These are phyloP conservation scores for Crossocerus cetratus DNA, from an alignment of 2,888 invertebrate genomes.

Conservation along the genomic window DNA sequence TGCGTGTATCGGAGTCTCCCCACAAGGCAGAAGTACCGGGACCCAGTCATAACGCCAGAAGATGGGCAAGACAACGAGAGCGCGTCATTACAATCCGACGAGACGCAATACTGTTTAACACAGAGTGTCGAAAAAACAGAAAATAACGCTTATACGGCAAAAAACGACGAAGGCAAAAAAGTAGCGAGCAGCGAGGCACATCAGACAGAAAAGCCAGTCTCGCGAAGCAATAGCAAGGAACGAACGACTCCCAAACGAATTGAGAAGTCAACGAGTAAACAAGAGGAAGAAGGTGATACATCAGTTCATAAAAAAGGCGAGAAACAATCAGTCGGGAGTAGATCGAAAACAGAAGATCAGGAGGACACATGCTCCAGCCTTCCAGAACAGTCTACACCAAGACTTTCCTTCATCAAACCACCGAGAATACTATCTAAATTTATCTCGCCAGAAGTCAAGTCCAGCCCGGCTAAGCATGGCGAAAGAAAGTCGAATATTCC, in stretches of 20 bases:
- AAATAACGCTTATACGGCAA: slow-evolving; percentile 24
- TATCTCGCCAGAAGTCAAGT: slow-evolving; percentile 47
- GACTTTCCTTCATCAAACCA: slow-evolving; percentile 67
- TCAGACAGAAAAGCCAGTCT: slow-evolving; percentile 27
- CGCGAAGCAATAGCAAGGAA: slow-evolving; percentile 42
- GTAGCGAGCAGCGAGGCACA: slow-evolving; percentile 27
- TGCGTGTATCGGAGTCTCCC: slow-evolving; percentile 82
- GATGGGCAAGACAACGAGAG: slow-evolving; percentile 12
- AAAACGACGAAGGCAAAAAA: slow-evolving; percentile 13
- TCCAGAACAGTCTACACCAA: slow-evolving; percentile 45
- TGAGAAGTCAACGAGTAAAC: slow-evolving; percentile 34
- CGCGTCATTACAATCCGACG: slow-evolving; percentile 23
- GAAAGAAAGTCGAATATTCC: slow-evolving; percentile 73
- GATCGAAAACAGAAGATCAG: slow-evolving; percentile 46
- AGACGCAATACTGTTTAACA: slow-evolving; percentile 3
- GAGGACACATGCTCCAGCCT: slow-evolving; percentile 26
- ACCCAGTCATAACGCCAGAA: slow-evolving; percentile 24
- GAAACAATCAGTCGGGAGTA: slow-evolving; percentile 29
- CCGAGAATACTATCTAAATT: slow-evolving; percentile 66
- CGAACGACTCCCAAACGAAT: slow-evolving; percentile 49
- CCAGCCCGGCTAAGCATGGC: slow-evolving; percentile 58
- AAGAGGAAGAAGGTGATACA: slow-evolving; percentile 46
- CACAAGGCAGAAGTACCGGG: slow-evolving; percentile 76
- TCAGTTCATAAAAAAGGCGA: slow-evolving; percentile 52
- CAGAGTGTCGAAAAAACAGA: slow-evolving; percentile 16